Conservation (phyloP, 2,113 vertebrate genomes). For the Grammomys surdaster region DNA sequence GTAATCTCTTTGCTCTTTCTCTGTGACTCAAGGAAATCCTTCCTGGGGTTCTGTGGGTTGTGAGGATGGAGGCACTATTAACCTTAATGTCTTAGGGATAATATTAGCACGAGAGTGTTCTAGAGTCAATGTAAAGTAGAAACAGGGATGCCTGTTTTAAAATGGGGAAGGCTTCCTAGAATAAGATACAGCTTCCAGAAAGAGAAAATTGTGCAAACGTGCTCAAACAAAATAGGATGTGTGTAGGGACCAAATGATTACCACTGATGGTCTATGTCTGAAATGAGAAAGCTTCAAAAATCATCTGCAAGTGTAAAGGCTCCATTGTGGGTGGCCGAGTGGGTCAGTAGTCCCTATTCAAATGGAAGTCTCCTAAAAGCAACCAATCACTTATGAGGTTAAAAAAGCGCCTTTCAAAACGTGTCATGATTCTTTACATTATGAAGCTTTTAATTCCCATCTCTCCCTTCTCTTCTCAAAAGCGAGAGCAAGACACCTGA, state of each 20-base stretch:
- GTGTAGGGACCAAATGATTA: slow-evolving; percentile 62
- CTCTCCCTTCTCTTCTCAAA: slow-evolving; percentile 61
- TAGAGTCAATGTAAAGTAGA: slow-evolving; percentile 79
- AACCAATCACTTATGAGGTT: slow-evolving; percentile 81
- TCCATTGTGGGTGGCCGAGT: slow-evolving; percentile 76
- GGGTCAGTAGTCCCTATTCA: slow-evolving; percentile 72
- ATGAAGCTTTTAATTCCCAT: slow-evolving; percentile 78
- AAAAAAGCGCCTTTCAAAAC: slow-evolving; percentile 71
- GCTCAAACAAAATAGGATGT: slow-evolving; percentile 81
- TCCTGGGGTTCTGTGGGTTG: slow-evolving; percentile 62
- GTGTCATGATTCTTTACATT: slow-evolving; percentile 77
- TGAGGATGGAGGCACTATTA: slow-evolving; percentile 79
- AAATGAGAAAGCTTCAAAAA: slow-evolving; percentile 63
- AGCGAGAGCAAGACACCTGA: slow-evolving; percentile 74
- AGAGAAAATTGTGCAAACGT: slow-evolving; percentile 82
- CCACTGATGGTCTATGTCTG: slow-evolving; percentile 72
- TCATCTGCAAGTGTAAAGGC: slow-evolving; percentile 64
- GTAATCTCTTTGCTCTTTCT: slow-evolving; percentile 50
- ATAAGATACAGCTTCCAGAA: slow-evolving; percentile 83
- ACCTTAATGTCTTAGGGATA: slow-evolving; percentile 72
- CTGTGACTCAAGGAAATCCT: slow-evolving; percentile 44
- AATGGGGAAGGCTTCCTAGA: slow-evolving; percentile 86
- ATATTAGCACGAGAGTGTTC: slow-evolving; percentile 66
- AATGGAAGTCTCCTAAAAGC: slow-evolving; percentile 79
- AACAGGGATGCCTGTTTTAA: slow-evolving; percentile 82